phyloP scores from a whole-genome alignment of 2,797 vertebrate species.

The Phrynocephalus guinanensis region DNA sequence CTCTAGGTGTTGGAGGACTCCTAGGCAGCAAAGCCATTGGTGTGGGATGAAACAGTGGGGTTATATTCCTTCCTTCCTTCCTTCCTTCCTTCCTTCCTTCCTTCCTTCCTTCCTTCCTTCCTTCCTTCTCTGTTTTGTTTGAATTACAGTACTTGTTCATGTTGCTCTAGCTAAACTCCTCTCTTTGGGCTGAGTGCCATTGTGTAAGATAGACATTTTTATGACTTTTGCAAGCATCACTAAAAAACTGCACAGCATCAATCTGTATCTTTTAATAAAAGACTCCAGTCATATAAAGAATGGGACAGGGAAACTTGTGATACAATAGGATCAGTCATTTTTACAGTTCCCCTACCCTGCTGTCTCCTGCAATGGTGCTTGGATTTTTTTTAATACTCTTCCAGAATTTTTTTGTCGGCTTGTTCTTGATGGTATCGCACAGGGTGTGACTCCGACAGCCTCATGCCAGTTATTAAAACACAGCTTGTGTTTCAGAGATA shows the following conservation, averaged over 20 bases:
- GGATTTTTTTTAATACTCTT: constrained; percentile 26
- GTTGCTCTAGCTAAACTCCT: too few species aligned
- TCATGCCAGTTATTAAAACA: background rate
- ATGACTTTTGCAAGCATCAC: too few species aligned
- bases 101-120: too few species aligned
- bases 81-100: background rate
- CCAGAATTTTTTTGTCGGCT: background rate
- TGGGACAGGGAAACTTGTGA: constrained; percentile 56
- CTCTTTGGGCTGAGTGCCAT: too few species aligned
- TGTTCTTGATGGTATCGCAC: background rate
- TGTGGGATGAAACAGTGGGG: background rate
- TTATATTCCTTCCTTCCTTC: background rate
- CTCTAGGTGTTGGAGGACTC: too few species aligned
- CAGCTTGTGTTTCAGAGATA: background rate
- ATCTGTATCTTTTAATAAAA: background rate
- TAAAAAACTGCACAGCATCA: too few species aligned
- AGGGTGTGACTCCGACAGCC: accelerated
- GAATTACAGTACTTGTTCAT: too few species aligned
- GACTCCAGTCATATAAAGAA: constrained; percentile 49
- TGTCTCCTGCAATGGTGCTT: background rate
- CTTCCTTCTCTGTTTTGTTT: too few species aligned
- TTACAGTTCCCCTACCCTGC: constrained; percentile 27
- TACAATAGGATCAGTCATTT: background rate
- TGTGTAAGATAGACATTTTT: too few species aligned
- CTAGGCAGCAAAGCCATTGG: background rate